These are phyloP conservation scores for Spatulosminthurus flaviceps DNA, from an alignment of 2,888 invertebrate genomes.

Conservation along the genomic window DNA sequence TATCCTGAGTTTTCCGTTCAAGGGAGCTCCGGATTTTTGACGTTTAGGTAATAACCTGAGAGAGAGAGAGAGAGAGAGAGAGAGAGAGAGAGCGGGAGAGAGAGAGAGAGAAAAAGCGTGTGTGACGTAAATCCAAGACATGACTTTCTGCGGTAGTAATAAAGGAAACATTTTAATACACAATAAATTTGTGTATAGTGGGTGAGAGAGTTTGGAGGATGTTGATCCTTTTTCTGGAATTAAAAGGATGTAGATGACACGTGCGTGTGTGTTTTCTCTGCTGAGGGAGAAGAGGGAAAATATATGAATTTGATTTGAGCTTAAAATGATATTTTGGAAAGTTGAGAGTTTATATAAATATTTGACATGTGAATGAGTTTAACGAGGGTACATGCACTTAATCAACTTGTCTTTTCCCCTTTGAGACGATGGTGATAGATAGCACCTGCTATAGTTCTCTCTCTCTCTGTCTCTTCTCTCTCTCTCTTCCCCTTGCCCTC, in stretches of 20 bases:
- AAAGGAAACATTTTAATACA: too few species aligned
- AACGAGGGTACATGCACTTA: neutral
- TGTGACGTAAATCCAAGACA: neutral
- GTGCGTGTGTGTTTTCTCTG: too few species aligned
- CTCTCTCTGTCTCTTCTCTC: too few species aligned
- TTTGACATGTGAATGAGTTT: constrained; percentile 14
- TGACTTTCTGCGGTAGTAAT: neutral
- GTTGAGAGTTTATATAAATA: constrained; percentile 4
- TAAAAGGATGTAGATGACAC: too few species aligned
- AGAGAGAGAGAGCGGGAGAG: neutral
- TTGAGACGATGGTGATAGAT: constrained; percentile 2
- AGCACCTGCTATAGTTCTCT: neutral
- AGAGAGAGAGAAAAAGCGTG: neutral
- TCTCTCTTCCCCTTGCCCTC: too few species aligned
- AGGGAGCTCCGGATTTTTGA: neutral
- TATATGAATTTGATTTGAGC: neutral
- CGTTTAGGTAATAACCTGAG: neutral
- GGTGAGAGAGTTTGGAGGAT: too few species aligned
- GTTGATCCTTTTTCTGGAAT: too few species aligned
- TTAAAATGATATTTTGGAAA: neutral
- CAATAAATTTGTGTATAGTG: too few species aligned
- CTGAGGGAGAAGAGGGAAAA: neutral
- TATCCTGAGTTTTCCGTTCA: neutral
- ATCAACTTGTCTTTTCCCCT: constrained; percentile 5
- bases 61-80: neutral